These are phyloP conservation scores for Mythimna vitellina DNA, from an alignment of 2,888 invertebrate species.

Conservation along the genomic window DNA sequence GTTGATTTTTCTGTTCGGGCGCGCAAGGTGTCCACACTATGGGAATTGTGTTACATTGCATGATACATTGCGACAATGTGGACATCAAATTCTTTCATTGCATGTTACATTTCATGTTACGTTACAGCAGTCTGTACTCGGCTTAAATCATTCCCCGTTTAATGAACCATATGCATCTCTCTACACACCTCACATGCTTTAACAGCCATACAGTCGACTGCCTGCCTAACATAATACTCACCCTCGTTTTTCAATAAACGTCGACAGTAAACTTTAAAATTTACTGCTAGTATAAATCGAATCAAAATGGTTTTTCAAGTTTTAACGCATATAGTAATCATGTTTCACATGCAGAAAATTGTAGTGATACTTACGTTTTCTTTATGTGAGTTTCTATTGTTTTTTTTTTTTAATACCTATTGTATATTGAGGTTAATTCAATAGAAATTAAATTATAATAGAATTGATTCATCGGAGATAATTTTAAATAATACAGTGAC, in stretches of 20 bases:
- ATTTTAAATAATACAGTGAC: neutral
- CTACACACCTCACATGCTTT: neutral
- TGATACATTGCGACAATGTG: too few species aligned
- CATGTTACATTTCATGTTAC: too few species aligned
- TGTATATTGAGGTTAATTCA: neutral
- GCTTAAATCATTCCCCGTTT: neutral
- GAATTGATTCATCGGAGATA: neutral
- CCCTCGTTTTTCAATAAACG: conserved; percentile 30
- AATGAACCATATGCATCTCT: conserved; percentile 19
- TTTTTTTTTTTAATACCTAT: neutral
- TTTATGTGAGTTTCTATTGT: conserved; percentile 33
- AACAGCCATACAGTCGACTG: neutral
- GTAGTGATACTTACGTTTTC: conserved; percentile 33
- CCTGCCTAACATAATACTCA: conserved; percentile 2
- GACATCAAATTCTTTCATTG: too few species aligned
- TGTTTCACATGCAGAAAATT: conserved; percentile 16
- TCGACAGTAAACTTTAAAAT: conserved; percentile 23
- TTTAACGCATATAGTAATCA: conserved; percentile 30
- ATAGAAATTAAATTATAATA: neutral
- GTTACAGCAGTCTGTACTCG: too few species aligned
- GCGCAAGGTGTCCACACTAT: too few species aligned
- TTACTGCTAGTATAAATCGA: conserved; percentile 42
- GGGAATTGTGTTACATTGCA: too few species aligned
- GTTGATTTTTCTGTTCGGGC: too few species aligned
- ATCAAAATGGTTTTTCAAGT: conserved; percentile 22